phyloP scores from a whole-genome alignment of 2,797 vertebrate genomes.

The Orestias chungarensis region DNA sequence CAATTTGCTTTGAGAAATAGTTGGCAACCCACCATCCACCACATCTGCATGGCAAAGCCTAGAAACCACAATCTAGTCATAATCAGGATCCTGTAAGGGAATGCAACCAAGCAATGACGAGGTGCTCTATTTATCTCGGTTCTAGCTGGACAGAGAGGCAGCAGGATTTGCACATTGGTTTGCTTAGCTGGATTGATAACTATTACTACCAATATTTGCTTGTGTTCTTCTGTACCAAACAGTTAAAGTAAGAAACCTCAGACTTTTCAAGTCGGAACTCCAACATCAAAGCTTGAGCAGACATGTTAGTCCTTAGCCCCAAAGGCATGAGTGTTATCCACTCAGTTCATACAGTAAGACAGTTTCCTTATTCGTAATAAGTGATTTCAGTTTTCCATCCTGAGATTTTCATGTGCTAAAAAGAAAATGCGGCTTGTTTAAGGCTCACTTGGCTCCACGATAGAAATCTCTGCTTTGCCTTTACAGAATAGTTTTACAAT shows the following conservation, averaged over 20 bases:
- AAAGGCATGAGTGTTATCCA: neutral
- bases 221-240: neutral
- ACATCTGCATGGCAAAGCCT: slow-evolving; percentile 47
- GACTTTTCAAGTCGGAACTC: neutral
- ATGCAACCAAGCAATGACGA: slow-evolving; percentile 1
- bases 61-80: slow-evolving; percentile 22
- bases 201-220: neutral
- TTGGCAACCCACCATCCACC: slow-evolving; percentile 42
- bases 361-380: neutral
- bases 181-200: neutral
- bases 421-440: neutral
- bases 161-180: neutral
- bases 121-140: neutral
- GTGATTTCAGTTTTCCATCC: neutral
- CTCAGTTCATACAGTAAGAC: neutral
- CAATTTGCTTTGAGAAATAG: slow-evolving; percentile 26
- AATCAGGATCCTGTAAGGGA: slow-evolving; percentile 13
- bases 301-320: neutral
- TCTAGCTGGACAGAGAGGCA: neutral
- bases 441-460: neutral
- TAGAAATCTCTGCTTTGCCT: slow-evolving; percentile 11
- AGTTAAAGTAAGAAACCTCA: neutral
- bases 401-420: neutral
- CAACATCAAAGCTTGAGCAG: neutral
- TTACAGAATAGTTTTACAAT: neutral